Conservation (phyloP, 2,888 invertebrate genomes). For the Tiphia femorata region DNA sequence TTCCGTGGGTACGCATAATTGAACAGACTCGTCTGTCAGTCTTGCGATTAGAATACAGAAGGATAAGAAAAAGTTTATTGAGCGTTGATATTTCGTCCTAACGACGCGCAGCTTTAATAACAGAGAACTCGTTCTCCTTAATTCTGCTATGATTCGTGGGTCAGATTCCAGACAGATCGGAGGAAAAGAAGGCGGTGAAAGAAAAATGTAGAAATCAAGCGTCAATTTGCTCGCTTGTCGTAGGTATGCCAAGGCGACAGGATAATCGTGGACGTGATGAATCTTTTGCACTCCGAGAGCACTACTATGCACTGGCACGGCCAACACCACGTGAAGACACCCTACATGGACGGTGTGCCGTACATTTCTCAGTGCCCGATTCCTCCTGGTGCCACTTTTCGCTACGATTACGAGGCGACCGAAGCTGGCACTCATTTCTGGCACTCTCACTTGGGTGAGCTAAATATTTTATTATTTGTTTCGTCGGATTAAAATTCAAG, state of each 20-base stretch:
- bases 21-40: no score
- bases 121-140: neutral
- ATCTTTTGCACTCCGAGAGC: constrained; percentile 82
- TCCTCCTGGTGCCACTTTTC: constrained; percentile 79
- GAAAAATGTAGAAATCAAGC: no score
- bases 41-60: neutral
- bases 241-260: constrained; percentile 90
- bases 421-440: constrained; percentile 89
- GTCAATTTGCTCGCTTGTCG: no score
- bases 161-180: no score
- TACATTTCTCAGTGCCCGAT: constrained; percentile 89
- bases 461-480: neutral
- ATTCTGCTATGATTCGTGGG: no score
- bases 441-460: constrained; percentile 79
- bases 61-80: neutral
- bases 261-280: constrained; percentile 85
- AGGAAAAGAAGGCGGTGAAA: no score
- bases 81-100: neutral
- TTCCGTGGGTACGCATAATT: no score
- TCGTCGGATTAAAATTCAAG: neutral
- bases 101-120: neutral
- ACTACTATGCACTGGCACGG: constrained; percentile 96
- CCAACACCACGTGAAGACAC: constrained; percentile 81
- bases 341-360: constrained; percentile 92
- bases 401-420: constrained; percentile 81